A percentile compares a stretch with the other conserved stretches of the same genome.
These are phyloP conservation scores for Latheticus oryzae DNA, from an alignment of 2,888 invertebrate genomes.

Conservation along the genomic window DNA sequence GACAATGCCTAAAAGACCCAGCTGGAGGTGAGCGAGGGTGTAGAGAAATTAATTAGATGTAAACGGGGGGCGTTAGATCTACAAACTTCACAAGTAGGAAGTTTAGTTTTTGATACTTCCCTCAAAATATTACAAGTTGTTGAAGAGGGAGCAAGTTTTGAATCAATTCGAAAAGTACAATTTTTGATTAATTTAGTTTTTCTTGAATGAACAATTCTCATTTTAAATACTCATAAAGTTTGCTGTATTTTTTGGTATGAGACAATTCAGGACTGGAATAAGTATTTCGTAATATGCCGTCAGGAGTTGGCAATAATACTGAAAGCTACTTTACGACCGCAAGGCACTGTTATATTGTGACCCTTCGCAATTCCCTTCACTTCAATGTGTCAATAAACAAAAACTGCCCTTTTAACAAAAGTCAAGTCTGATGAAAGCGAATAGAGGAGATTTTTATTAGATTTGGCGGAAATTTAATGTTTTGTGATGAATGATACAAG, in stretches of 20 bases:
- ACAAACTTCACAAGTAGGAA: slow-evolving; percentile 10
- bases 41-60: slow-evolving; percentile 35
- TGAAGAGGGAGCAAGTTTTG: no score
- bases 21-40: slow-evolving; percentile 33
- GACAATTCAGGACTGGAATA: no score
- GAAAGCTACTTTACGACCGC: slow-evolving; percentile 35
- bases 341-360: slow-evolving; percentile 34
- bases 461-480: not conserved
- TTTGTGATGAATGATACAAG: no score
- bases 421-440: slow-evolving; percentile 6
- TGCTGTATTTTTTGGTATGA: no score
- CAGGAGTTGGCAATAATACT: slow-evolving; percentile 20
- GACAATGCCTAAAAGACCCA: slow-evolving; percentile 21
- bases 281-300: slow-evolving; percentile 10
- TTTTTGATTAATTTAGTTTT: no score
- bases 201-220: no score
- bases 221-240: no score
- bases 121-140: no score
- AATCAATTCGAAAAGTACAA: no score
- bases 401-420: slow-evolving; percentile 38
- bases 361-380: slow-evolving; percentile 26
- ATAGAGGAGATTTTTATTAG: slow-evolving; percentile 5
- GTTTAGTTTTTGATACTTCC: slow-evolving; percentile 9
- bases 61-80: slow-evolving; percentile 17
- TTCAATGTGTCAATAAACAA: slow-evolving; percentile 37